Evolutionary conservation across 2,888 invertebrate genomes (phyloP).

Genomic region (Eupithecia centaureata): DNA sequence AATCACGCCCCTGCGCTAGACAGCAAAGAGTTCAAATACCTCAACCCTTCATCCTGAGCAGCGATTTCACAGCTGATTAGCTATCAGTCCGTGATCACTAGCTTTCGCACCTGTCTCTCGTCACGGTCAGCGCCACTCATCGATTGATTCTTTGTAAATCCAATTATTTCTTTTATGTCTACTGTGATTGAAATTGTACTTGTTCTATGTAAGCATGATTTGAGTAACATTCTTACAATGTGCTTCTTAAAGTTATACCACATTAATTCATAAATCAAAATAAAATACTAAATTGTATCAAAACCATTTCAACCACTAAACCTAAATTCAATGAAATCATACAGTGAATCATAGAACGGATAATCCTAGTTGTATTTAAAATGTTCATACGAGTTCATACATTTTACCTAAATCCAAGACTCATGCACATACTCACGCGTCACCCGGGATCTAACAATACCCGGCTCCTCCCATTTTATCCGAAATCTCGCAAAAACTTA

Average conservation of each 20-base stretch:
- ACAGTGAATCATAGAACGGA: neutral
- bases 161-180: constrained; percentile 7
- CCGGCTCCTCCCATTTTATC: constrained; percentile 48
- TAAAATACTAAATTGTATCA: neutral
- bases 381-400: neutral
- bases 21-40: constrained; percentile 41
- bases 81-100: constrained; percentile 51
- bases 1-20: constrained; percentile 1
- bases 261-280: neutral
- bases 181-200: constrained; percentile 25
- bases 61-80: constrained; percentile 62
- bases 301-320: neutral
- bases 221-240: neutral
- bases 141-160: constrained; percentile 43
- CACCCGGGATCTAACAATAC: constrained; percentile 39
- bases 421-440: constrained; percentile 55
- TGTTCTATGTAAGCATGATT: constrained; percentile 9
- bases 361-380: constrained; percentile 1
- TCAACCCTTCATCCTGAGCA: constrained; percentile 41
- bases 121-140: constrained; percentile 41
- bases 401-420: constrained; percentile 12
- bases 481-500: constrained; percentile 62
- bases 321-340: neutral
- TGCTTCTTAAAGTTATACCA: neutral
- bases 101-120: constrained; percentile 54